phyloP scores from a whole-genome alignment of 2,797 vertebrate genomes.

The Lepilemur ruficaudatus region DNA sequence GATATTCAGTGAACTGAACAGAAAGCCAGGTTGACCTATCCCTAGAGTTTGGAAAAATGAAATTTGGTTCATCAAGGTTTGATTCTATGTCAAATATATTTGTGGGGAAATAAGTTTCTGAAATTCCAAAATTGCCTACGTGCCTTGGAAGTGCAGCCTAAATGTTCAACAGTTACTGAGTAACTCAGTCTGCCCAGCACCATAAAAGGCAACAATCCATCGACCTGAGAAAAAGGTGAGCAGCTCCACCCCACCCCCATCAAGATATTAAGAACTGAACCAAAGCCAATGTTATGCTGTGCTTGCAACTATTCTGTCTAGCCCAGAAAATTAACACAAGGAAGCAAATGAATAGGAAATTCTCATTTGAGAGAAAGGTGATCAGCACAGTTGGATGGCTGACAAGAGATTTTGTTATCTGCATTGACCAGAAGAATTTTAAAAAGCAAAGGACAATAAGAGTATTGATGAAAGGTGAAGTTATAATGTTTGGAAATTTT shows the following conservation, averaged over 20 bases:
- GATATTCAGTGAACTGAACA: slow-evolving; percentile 53
- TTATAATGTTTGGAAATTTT: slow-evolving; percentile 42
- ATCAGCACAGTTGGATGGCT: neutral
- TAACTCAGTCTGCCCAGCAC: slow-evolving; percentile 53
- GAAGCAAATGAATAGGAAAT: slow-evolving; percentile 31
- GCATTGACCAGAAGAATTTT: slow-evolving; percentile 38
- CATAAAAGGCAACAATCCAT: slow-evolving; percentile 34
- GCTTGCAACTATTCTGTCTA: neutral
- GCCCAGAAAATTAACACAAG: slow-evolving; percentile 25
- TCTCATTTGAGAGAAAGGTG: slow-evolving; percentile 23
- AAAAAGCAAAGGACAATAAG: slow-evolving; percentile 40
- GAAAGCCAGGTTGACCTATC: slow-evolving; percentile 62
- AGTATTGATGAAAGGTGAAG: slow-evolving; percentile 38
- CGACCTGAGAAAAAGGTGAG: slow-evolving; percentile 68
- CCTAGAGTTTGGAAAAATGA: slow-evolving; percentile 51
- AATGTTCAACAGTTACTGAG: slow-evolving; percentile 63
- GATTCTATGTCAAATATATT: slow-evolving; percentile 53
- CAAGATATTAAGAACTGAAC: slow-evolving; percentile 3
- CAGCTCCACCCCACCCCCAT: neutral
- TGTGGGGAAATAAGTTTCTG: slow-evolving; percentile 41
- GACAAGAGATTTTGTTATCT: slow-evolving; percentile 34
- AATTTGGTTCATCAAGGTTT: slow-evolving; percentile 61
- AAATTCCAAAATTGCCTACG: slow-evolving; percentile 58
- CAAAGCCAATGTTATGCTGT: neutral
- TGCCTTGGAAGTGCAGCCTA: slow-evolving; percentile 46